These are phyloP conservation scores for Engraulis encrasicolus DNA, from an alignment of 2,113 vertebrate genomes.

Conservation along the genomic window DNA sequence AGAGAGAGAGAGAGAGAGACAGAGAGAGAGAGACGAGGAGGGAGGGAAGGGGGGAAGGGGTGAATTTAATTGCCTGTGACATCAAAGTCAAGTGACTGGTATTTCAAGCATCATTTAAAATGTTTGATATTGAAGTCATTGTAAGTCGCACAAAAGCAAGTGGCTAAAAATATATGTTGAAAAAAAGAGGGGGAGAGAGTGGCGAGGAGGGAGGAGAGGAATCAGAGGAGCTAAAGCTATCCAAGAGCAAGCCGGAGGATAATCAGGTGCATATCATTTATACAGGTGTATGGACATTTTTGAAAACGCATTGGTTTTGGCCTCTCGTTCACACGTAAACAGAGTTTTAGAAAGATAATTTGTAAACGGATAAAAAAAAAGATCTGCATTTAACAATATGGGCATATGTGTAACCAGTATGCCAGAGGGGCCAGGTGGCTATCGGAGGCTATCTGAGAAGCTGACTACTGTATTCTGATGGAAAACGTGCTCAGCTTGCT, in stretches of 20 bases:
- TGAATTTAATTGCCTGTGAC: constrained; percentile 99
- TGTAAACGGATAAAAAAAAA: too few species aligned
- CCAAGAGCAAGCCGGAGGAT: constrained; percentile 76
- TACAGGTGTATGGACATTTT: too few species aligned
- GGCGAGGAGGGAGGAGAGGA: constrained; percentile 91
- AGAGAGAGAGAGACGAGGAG: too few species aligned
- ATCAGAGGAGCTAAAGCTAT: constrained; percentile 80
- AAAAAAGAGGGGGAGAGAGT: constrained; percentile 86
- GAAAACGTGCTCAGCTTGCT: constrained; percentile 70
- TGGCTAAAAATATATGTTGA: constrained; percentile 99
- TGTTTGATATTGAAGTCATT: constrained; percentile 99
- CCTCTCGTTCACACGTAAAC: too few species aligned
- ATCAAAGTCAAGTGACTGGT: constrained; percentile 99
- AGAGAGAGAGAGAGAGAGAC: too few species aligned
- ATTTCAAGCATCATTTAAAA: constrained; percentile 99
- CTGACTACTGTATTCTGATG: constrained; percentile 76
- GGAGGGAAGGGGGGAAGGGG: too few species aligned
- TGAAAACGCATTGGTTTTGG: too few species aligned
- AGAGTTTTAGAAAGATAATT: too few species aligned
- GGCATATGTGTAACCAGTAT: too few species aligned
- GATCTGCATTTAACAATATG: too few species aligned
- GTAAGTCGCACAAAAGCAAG: constrained; percentile 97
- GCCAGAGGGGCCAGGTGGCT: too few species aligned
- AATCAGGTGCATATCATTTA: too few species aligned
- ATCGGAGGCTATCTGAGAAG: constrained; percentile 78